A percentile compares a stretch with the other conserved stretches of the same genome.
These are phyloP conservation scores for Bradysia coprophila DNA, from an alignment of 1,140 invertebrate genomes.

Conservation along the genomic window DNA sequence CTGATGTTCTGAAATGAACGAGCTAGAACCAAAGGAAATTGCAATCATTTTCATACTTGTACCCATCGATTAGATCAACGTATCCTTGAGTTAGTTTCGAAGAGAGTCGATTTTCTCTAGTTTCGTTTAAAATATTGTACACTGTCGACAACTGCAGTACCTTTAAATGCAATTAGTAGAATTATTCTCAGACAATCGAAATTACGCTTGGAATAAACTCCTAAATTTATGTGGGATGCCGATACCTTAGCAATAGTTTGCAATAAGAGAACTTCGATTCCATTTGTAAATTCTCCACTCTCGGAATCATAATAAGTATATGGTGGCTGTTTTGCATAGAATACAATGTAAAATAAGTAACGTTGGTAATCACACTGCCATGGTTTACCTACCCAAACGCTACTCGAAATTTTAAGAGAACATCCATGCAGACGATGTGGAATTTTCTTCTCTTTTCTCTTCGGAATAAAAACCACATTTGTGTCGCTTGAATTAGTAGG, in stretches of 20 bases:
- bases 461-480: background rate
- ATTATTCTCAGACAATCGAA: too few species aligned
- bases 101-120: background rate
- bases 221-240: background rate
- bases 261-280: constrained; percentile 1
- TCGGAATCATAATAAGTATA: constrained; percentile 1
- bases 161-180: background rate
- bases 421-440: constrained; percentile 1
- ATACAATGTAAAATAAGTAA: too few species aligned
- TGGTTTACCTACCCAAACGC: too few species aligned
- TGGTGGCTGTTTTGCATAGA: background rate
- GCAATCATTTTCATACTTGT: background rate
- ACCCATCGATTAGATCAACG: background rate
- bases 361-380: too few species aligned
- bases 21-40: background rate
- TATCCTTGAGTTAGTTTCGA: background rate
- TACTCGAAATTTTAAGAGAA: background rate
- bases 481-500: background rate
- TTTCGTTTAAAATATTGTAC: background rate
- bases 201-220: too few species aligned
- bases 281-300: background rate
- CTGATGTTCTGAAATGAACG: background rate
- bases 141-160: background rate
- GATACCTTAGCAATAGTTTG: constrained; percentile 1
- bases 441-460: background rate